A percentile compares a stretch with the other conserved stretches of the same genome.
Evolutionary conservation across 2,888 invertebrate genomes (phyloP).

Genomic region (Dugesia japonica): DNA sequence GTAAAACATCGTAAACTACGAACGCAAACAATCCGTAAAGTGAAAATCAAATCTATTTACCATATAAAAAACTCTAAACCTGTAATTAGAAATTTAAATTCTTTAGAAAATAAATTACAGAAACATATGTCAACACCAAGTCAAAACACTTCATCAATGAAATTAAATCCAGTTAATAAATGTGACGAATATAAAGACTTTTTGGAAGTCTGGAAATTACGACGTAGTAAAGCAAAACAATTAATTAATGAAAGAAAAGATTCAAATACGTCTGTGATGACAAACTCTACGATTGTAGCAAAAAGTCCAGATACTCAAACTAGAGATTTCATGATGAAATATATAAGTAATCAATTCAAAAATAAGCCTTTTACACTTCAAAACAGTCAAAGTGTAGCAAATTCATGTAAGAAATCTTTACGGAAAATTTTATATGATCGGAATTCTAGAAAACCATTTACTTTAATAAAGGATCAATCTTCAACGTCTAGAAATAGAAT

Average conservation of each 20-base stretch:
- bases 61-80: background rate
- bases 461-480: background rate
- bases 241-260: background rate
- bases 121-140: background rate
- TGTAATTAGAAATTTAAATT: background rate
- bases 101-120: background rate
- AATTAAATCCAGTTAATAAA: background rate
- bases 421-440: background rate
- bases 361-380: background rate
- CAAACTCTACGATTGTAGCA: background rate
- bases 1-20: background rate
- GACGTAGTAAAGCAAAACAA: background rate
- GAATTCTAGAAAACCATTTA: background rate
- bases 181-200: background rate
- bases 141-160: background rate
- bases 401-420: background rate
- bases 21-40: background rate
- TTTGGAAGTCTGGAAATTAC: background rate
- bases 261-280: background rate
- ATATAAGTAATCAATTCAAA: background rate
- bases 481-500: background rate
- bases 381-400: background rate
- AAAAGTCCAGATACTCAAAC: constrained; percentile 1
- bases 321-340: constrained; percentile 2
- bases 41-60: background rate